Conservation (phyloP, 2,113 vertebrate species). For the Anthoscopus minutus region DNA sequence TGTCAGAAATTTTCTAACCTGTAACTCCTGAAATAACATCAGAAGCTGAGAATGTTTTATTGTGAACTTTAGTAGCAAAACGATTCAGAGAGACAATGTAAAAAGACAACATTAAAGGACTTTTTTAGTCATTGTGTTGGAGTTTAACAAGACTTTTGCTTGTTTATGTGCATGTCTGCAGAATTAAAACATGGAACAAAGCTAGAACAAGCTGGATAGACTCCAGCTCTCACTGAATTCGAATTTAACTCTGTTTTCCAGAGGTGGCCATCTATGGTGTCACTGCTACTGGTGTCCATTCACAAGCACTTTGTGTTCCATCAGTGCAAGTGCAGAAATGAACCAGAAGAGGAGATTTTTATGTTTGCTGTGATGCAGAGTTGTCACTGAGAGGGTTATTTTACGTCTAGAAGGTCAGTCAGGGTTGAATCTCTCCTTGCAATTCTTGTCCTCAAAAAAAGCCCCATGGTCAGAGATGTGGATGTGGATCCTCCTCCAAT, state of each 20-base stretch:
- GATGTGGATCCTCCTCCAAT: background rate
- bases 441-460: background rate
- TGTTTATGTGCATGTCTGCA: background rate
- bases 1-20: background rate
- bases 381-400: background rate
- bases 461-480: background rate
- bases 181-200: background rate
- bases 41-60: background rate
- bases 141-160: background rate
- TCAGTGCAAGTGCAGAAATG: background rate
- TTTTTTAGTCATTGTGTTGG: background rate
- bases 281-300: background rate
- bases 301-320: background rate
- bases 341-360: background rate
- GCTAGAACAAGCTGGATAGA: background rate
- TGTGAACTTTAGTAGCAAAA: background rate
- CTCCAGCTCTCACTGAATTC: background rate
- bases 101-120: background rate
- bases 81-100: background rate
- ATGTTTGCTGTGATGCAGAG: background rate
- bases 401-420: background rate
- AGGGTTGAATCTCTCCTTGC: background rate
- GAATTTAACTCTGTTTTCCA: background rate
- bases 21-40: background rate
- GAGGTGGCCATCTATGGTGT: fast-evolving